A percentile compares a stretch with the other conserved stretches of the same genome.
phyloP scores from a whole-genome alignment of 2,797 vertebrate genomes.

The Botia almorhae region DNA sequence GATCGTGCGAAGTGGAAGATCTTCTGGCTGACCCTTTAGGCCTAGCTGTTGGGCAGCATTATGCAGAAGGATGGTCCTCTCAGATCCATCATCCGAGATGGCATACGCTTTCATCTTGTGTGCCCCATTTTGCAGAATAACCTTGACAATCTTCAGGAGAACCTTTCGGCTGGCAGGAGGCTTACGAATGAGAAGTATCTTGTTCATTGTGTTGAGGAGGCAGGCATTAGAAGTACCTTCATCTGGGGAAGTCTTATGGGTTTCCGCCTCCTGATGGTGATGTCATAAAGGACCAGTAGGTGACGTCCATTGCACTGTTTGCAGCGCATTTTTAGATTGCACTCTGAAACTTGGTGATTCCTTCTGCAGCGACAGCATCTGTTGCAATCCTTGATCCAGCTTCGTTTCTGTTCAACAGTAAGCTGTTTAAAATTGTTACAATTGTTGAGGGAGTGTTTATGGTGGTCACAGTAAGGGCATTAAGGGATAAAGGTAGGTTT shows the following conservation, averaged over 20 bases:
- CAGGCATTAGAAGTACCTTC: background rate
- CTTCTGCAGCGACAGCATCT: conserved; percentile 15
- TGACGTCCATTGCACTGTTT: conserved; percentile 12
- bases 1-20: too few relatives aligned
- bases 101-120: too few relatives aligned
- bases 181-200: background rate
- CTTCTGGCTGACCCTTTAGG: too few relatives aligned
- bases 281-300: background rate
- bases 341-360: background rate
- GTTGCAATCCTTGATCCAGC: background rate
- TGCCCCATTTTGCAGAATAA: background rate
- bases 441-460: background rate
- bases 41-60: too few relatives aligned
- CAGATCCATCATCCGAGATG: too few relatives aligned
- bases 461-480: conserved; percentile 17
- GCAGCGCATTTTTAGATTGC: background rate
- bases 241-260: too few relatives aligned
- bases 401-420: background rate
- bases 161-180: background rate
- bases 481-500: background rate
- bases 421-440: background rate
- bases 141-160: background rate
- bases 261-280: background rate
- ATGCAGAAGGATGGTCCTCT: too few relatives aligned
- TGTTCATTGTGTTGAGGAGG: background rate